Base-by-base conservation (phyloP, 1,140 invertebrate species). In the Danaus melanippus region DNA sequence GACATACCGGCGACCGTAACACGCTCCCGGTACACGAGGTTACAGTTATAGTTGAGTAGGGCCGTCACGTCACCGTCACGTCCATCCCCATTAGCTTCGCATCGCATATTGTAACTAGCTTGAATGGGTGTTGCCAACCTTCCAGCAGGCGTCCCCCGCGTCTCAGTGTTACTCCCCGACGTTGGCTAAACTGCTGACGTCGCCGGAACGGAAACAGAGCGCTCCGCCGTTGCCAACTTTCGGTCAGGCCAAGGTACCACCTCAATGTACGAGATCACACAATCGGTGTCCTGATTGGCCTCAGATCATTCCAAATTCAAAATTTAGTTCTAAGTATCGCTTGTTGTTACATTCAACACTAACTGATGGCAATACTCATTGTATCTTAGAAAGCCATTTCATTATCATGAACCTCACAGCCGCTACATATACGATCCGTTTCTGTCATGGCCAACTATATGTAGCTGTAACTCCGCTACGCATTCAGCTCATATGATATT, bases 171-270 rank as follows among this genome's bases (percentile, higher is more conserved):
- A 93, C 84, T 93, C 93, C 62, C 93, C 93, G 49, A 95, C 93
- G 50, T 88, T 95, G 76, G 93, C 93, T 46, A 89, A 92, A 80
- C 88, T 95, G 60, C 86, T 95, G 58, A 95, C 93, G 32, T 92
- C 92, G 48, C 86, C 86, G 62, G 87, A 88, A 67, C 72, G 85
- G 69, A 83, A 79, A 77, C 78, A 83, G 76, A 69, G 74, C 57
- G 70, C 77, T 47, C 59, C 78, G 60, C 64, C 74, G 67, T 74
- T 82, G 69, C 74, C 79, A 71, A 67, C 71, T 70, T 84, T 76
- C 80, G 81, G 78, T 86, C 84, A 86, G 82, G 82, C 80, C 66
- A 93, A 93, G 90, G 84, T 86, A 84, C 73, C 75, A 79, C 69
- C 67, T 66, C 61, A 74, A 72, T 75, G 65, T 74, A 73, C 67